These are phyloP conservation scores for Magallana ariakensis DNA, from an alignment of 1,140 invertebrate genomes.

Conservation along the genomic window DNA sequence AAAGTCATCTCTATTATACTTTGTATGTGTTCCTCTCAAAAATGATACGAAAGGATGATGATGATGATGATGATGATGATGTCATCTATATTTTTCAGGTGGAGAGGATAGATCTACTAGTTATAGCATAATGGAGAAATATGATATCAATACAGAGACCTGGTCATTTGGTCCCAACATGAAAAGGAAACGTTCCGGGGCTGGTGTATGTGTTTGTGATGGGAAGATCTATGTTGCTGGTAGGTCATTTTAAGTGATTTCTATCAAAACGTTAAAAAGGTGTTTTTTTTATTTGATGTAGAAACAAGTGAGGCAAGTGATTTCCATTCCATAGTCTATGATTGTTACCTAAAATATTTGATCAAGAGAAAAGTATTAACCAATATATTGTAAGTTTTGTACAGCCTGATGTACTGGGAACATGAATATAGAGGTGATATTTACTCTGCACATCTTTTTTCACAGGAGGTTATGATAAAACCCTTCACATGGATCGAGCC, in stretches of 20 bases:
- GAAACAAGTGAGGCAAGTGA: too few species aligned
- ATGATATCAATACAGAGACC: constrained; percentile 87
- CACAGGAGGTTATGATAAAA: constrained; percentile 77
- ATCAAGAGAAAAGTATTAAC: too few species aligned
- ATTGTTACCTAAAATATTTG: too few species aligned
- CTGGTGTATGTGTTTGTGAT: constrained; percentile 76
- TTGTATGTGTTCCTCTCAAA: too few species aligned
- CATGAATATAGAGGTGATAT: not conserved
- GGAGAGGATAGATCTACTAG: constrained; percentile 76
- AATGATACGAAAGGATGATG: too few species aligned
- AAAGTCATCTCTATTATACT: too few species aligned
- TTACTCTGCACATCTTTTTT: not conserved
- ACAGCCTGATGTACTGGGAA: too few species aligned
- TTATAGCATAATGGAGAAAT: constrained; percentile 87
- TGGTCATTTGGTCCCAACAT: constrained; percentile 83
- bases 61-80: too few species aligned
- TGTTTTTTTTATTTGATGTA: too few species aligned
- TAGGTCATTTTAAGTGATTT: constrained; percentile 18
- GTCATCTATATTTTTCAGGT: constrained; percentile 61
- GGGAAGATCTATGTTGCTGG: constrained; percentile 78
- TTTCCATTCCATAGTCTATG: too few species aligned
- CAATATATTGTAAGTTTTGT: too few species aligned
- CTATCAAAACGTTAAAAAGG: too few species aligned
- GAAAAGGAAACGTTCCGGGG: constrained; percentile 74
- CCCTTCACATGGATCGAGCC: constrained; percentile 76